These are phyloP conservation scores for Streptopelia turtur DNA, from an alignment of 2,797 vertebrate genomes.

Conservation along the genomic window DNA sequence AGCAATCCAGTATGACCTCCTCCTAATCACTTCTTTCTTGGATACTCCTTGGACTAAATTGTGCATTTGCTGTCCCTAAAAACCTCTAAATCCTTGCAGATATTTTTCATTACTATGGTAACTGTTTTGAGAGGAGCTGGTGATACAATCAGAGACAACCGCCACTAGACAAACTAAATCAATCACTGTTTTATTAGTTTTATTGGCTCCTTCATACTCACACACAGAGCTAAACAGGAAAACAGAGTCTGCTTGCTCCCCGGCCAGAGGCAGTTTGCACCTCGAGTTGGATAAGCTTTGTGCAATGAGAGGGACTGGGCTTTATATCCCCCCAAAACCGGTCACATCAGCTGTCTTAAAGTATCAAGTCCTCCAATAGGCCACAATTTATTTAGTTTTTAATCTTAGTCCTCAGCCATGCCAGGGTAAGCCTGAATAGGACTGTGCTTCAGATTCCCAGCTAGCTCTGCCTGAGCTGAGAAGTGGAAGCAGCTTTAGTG, in stretches of 20 bases:
- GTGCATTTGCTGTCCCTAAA: background rate
- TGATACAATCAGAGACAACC: background rate
- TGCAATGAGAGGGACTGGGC: background rate
- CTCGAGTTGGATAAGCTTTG: background rate
- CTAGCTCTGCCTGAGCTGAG: background rate
- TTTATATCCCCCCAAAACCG: background rate
- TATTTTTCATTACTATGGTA: conserved; percentile 64
- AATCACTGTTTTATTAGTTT: conserved; percentile 13
- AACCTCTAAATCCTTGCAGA: conserved; percentile 4
- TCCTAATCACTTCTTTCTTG: background rate
- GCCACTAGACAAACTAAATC: background rate
- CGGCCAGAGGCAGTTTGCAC: background rate
- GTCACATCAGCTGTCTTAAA: background rate
- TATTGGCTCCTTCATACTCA: background rate
- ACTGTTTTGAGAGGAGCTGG: conserved; percentile 47
- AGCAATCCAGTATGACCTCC: background rate
- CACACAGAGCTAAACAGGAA: background rate
- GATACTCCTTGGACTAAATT: background rate
- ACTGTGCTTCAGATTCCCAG: background rate
- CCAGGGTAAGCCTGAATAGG: background rate
- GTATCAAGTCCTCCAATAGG: background rate
- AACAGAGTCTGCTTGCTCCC: background rate
- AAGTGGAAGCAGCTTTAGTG: background rate
- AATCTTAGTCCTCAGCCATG: background rate
- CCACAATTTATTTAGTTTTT: background rate